Base-by-base conservation (phyloP, 2,113 vertebrate species). In the Alouatta palliata region DNA sequence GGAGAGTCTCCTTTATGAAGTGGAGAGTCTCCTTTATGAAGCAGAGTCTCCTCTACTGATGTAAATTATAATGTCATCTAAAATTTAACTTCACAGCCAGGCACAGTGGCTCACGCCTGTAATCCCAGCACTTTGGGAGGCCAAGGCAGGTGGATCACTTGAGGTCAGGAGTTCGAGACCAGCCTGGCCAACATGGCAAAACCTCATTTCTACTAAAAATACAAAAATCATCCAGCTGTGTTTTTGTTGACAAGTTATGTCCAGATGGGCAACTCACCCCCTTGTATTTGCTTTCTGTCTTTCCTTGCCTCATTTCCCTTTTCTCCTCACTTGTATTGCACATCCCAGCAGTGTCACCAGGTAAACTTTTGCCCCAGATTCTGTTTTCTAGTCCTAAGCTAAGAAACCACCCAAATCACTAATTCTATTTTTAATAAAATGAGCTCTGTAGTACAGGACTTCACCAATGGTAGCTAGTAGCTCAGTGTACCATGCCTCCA, bases 371-470 rank as follows among this genome's bases (percentile, higher is more conserved):
- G 30, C 17, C 17, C 19, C 25, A 35, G 30, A 17, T 25, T 87
- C n/a, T 61, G 16, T 76, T 91, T 91, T 79, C 54, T 84, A 91
- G 20, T n/a, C 71, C n/a, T 68, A 20, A 45, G 6, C 61, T 88
- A 84, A 40, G 61, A 88, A 91, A n/a, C 3, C 10, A 54, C n/a
- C 9, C 9, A 73, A 71, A 89, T 37, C 79, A 64, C 32, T 56
- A 66, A 66, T 66, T 82, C 21, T 82, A 32, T 43, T 73, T 94
- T 84, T 43, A 94, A 84, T 80, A 14, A 94, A 94, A 88, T 73
- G 35, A 88, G 58, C 56, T 79, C n/a, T 66, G 8, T 84, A 54
- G 20, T 88, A 85, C 56, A 87, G 37, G 43, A 76, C 16, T 19
- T 94, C 21, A 49, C 21, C 17, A 54, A 64, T 43, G 54, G 5